These are phyloP conservation scores for Betta splendens DNA, from an alignment of 2,797 vertebrate species.

Conservation along the genomic window DNA sequence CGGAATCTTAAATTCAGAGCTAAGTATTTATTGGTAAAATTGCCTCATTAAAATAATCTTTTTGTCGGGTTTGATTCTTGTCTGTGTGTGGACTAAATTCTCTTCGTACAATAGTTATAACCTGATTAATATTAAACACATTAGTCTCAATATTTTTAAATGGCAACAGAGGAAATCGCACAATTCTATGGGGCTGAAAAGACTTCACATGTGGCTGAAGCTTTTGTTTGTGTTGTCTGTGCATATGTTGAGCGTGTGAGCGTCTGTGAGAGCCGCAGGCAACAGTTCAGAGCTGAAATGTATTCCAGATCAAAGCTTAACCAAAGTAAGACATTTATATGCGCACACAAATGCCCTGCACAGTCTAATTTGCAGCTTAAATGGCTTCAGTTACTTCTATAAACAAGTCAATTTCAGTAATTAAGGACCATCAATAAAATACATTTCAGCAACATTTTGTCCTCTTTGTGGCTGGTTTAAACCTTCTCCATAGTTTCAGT, in stretches of 20 bases:
- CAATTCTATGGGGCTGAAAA: neutral
- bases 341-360: constrained; percentile 45
- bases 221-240: constrained; percentile 26
- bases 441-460: constrained; percentile 82
- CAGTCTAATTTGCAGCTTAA: constrained; percentile 64
- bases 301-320: constrained; percentile 70
- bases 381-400: constrained; percentile 62
- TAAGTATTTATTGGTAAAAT: constrained; percentile 57
- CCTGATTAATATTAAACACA: neutral
- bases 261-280: constrained; percentile 42
- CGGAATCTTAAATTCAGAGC: constrained; percentile 27
- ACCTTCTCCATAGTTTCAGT: neutral
- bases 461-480: constrained; percentile 75
- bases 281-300: constrained; percentile 64
- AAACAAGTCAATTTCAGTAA: constrained; percentile 72
- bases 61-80: constrained; percentile 3
- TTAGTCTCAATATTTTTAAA: neutral
- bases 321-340: constrained; percentile 63
- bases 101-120: neutral
- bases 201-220: neutral
- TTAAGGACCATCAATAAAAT: constrained; percentile 86
- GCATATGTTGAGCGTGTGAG: constrained; percentile 3
- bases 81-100: constrained; percentile 1
- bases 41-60: too few relatives aligned
- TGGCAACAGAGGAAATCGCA: neutral